Evolutionary conservation across 2,888 invertebrate genomes (phyloP), one percentile per base, ranked within the genome.

Genomic region (Caenorhabditis sp.): DNA sequence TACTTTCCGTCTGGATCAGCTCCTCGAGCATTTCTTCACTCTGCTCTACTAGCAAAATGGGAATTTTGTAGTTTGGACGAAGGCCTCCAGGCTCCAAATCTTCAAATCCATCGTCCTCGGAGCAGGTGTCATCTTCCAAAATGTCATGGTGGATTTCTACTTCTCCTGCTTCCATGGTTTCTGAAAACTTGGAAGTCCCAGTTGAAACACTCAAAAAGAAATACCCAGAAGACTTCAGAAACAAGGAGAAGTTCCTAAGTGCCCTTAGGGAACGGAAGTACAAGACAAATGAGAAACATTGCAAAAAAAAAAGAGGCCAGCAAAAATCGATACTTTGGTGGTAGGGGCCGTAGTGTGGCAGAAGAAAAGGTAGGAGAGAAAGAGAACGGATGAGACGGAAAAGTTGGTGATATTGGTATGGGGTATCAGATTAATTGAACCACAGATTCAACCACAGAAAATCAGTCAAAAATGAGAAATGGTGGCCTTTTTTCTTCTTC

Each of bases 31-130:
- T 56, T 4, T 56, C 56, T 18, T 72, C 72, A 47, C 55, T 65
- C 50, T 64, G 40, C 22, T 72, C 72, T 1, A 44, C 24, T 8
- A 72, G 20, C 15, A 72, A 2, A 44, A 72, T 62, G 44, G 72
- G 72, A 15, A 72, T 72, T 26, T 56, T 64, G 62, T 72, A 72
- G 24, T 72, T 72, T 26, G 72, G 72, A 0, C 72, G 64, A 11
- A 72, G 56, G 3, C 72, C 72, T 1, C 72, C 72, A 24, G 64
- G 56, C 0, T 32, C 22, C 20, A 35, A 50, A 35, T 72, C 72
- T n/a, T 72, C 72, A 28, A 72, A 72, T 20, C 72, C 72, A 22
- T 64, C 72, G 47, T 72, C 72, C 18, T 47, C 47, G 9, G 47
- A 47, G 18, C 5, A 3, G 9, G 47, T 18, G 5, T 47, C 47